Evolutionary conservation across 2,113 vertebrate species (phyloP), one percentile per base, ranked within the genome.

Genomic region (Terrapene triunguis): DNA sequence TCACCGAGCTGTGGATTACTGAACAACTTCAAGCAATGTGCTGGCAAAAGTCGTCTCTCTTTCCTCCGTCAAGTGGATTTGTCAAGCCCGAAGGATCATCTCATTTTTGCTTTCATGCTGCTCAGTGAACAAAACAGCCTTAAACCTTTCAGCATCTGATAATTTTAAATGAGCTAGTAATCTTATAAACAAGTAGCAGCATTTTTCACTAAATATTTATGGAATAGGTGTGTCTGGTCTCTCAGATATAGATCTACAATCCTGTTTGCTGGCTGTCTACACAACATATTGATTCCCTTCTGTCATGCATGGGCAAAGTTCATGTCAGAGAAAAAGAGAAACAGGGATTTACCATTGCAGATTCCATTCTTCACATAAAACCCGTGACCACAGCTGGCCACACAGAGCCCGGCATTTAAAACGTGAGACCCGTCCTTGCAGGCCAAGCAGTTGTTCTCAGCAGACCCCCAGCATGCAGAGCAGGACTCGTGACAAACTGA

Each of bases 401-500:
- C 97, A 22, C 99, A 99, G 44, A 89, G 55, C 4, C 99, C 99
- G 0, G 94, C 98, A 92, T 98, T 98, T 10, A 99, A 98, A 96
- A 99, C 88, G 0, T 57, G 97, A 1, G 98, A 97, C 0, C 96
- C 82, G 78, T 99, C 98, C 10, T 94, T 98, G 95, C 99, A 99
- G 62, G 98, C 95, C 93, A 97, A 21, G 44, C 99, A 99, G 4
- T 99, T 98, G 97, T 90, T 97, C 89, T 96, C 98, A 0, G 96
- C 95, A 5, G 98, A 96, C 5, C 99, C 99, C 42, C 90, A 96
- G 94, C 99, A 99, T 0, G 96, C 93, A 0, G 98, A 98, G 82
- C 99, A 99, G 17, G 99, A 99, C 84, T 98, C 91, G 0, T 99
- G 98, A 87, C 99, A 99, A 88, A 93, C 99, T 99, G 97, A 16